These are phyloP conservation scores for Trachelus tabidus DNA, from an alignment of 2,888 invertebrate species.

Conservation along the genomic window DNA sequence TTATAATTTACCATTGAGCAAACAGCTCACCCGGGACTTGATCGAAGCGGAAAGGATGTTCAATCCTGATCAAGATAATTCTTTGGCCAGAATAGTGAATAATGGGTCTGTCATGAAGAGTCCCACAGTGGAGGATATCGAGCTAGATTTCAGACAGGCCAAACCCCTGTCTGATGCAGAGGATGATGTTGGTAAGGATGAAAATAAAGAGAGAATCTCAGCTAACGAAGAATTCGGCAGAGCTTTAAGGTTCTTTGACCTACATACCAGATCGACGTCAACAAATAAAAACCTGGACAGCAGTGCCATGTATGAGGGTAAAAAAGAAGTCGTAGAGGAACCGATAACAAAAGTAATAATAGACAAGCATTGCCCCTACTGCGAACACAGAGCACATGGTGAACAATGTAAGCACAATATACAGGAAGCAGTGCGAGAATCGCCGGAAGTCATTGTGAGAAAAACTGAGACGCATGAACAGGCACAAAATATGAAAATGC, in stretches of 20 bases:
- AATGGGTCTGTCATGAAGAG: constrained; percentile 53
- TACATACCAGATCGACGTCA: constrained; percentile 25
- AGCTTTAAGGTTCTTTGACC: constrained; percentile 55
- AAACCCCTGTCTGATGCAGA: constrained; percentile 34
- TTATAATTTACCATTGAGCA: constrained; percentile 56
- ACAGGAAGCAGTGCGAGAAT: not conserved
- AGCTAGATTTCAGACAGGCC: constrained; percentile 50
- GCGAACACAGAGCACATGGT: constrained; percentile 39
- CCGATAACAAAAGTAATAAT: constrained; percentile 50
- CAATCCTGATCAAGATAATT: constrained; percentile 55
- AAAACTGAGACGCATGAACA: not conserved
- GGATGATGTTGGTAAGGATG: constrained; percentile 25
- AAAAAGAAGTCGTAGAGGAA: constrained; percentile 49
- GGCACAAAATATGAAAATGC: not conserved
- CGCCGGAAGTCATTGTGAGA: not conserved
- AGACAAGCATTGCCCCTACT: constrained; percentile 49
- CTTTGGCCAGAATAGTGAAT: constrained; percentile 55
- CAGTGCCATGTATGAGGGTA: constrained; percentile 39
- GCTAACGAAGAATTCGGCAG: constrained; percentile 48
- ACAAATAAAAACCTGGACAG: constrained; percentile 9
- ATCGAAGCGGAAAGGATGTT: constrained; percentile 54
- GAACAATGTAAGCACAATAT: constrained; percentile 39
- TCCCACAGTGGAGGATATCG: constrained; percentile 49
- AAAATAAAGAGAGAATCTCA: constrained; percentile 11
- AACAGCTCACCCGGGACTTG: constrained; percentile 52